These are phyloP conservation scores for Drymonia ruficornis DNA, from an alignment of 2,888 invertebrate genomes.

Conservation along the genomic window DNA sequence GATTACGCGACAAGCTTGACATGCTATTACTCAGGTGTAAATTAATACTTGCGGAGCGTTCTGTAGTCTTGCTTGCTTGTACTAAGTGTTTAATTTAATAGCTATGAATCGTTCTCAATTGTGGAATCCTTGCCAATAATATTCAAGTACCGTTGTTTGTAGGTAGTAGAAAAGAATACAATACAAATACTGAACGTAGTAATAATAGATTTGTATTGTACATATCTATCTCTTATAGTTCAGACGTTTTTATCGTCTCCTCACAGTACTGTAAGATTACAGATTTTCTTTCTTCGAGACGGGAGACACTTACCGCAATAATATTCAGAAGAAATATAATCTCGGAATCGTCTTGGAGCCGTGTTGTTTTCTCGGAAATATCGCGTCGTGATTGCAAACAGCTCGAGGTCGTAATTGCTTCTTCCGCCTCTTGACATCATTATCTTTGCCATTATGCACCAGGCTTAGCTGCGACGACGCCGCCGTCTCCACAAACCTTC, in stretches of 20 bases:
- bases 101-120: neutral
- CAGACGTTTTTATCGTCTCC: constrained; percentile 29
- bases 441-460: constrained; percentile 77
- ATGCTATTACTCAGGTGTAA: constrained; percentile 47
- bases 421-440: constrained; percentile 78
- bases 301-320: constrained; percentile 50
- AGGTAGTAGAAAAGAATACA: neutral
- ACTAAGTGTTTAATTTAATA: neutral
- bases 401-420: constrained; percentile 73
- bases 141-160: neutral
- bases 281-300: constrained; percentile 35
- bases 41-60: constrained; percentile 42
- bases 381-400: constrained; percentile 64
- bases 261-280: constrained; percentile 32
- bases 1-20: constrained; percentile 61
- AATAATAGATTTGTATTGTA: constrained; percentile 27
- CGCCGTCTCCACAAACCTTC: constrained; percentile 46
- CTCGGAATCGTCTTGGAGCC: constrained; percentile 52
- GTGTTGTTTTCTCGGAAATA: constrained; percentile 60
- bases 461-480: constrained; percentile 56
- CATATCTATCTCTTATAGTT: constrained; percentile 12
- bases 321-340: constrained; percentile 60
- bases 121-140: neutral
- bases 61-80: constrained; percentile 15
- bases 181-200: constrained; percentile 10